Evolutionary conservation across 2,113 vertebrate genomes (phyloP).

Genomic region (Neoarius graeffei): DNA sequence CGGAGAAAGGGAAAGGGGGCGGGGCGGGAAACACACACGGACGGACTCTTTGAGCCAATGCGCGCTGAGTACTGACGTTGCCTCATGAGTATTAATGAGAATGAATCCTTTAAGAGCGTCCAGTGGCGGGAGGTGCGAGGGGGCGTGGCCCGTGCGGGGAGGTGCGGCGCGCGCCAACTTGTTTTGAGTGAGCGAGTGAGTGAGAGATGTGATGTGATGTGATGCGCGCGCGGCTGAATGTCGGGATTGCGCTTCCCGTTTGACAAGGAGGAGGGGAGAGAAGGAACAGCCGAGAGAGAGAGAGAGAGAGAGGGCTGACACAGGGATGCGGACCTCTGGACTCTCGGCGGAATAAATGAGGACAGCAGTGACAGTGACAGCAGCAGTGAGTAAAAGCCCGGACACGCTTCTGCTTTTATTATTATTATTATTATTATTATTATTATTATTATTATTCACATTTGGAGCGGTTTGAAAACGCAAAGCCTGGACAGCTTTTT

Average conservation of each 20-base stretch:
- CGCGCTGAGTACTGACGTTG: background rate
- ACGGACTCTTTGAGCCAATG: background rate
- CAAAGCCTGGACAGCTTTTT: background rate
- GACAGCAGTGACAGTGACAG: constrained; percentile 55
- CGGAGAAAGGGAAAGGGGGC: constrained; percentile 17
- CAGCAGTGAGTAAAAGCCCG: constrained; percentile 53
- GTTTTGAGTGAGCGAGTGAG: constrained; percentile 61
- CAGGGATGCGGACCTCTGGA: constrained; percentile 72
- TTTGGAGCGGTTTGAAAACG: background rate
- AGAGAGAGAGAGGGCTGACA: constrained; percentile 59
- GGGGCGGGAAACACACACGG: background rate
- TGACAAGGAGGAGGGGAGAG: constrained; percentile 67
- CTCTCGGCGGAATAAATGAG: constrained; percentile 66
- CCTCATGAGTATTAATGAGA: constrained; percentile 67
- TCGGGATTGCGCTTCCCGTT: constrained; percentile 69
- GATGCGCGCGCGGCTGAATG: constrained; percentile 73
- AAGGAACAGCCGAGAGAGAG: constrained; percentile 29
- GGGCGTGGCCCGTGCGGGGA: constrained; percentile 69
- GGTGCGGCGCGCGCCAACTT: constrained; percentile 69
- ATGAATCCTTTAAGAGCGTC: constrained; percentile 40
- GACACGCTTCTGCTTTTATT: background rate
- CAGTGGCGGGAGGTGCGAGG: constrained; percentile 61
- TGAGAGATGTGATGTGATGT: constrained; percentile 24
- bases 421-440: no score
- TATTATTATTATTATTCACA: no score